phyloP scores from a whole-genome alignment of 2,797 vertebrate species.

The Mycteria americana region DNA sequence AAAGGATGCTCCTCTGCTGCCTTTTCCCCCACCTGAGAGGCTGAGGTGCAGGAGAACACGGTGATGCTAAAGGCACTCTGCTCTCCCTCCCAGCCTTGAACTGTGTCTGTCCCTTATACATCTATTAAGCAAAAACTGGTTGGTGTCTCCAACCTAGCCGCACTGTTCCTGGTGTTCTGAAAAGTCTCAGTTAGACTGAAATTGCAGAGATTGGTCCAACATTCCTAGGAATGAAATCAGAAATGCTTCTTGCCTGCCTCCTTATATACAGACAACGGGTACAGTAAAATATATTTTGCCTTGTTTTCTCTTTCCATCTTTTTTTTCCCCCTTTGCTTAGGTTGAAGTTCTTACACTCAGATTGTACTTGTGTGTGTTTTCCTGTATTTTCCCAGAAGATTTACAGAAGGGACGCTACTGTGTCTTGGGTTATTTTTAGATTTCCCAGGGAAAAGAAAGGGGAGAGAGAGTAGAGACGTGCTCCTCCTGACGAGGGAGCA shows the following conservation, averaged over 20 bases:
- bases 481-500: neutral
- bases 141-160: neutral
- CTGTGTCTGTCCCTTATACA: neutral
- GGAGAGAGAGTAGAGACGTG: neutral
- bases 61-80: neutral
- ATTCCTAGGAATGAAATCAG: neutral
- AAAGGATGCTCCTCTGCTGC: neutral
- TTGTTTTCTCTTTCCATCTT: neutral
- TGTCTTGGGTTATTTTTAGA: conserved; percentile 7
- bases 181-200: neutral
- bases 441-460: neutral
- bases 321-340: neutral
- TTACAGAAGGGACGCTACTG: neutral
- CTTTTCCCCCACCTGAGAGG: accelerated
- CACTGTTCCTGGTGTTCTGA: neutral
- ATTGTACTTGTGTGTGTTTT: neutral
- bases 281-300: neutral
- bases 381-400: conserved; percentile 29
- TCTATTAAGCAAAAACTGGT: neutral
- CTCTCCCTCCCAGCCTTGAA: neutral
- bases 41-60: neutral
- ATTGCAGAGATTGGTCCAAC: neutral
- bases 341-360: neutral
- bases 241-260: neutral
- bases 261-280: neutral